Base-by-base conservation (phyloP, 2,113 vertebrate genomes). In the Myotis yumanensis region DNA sequence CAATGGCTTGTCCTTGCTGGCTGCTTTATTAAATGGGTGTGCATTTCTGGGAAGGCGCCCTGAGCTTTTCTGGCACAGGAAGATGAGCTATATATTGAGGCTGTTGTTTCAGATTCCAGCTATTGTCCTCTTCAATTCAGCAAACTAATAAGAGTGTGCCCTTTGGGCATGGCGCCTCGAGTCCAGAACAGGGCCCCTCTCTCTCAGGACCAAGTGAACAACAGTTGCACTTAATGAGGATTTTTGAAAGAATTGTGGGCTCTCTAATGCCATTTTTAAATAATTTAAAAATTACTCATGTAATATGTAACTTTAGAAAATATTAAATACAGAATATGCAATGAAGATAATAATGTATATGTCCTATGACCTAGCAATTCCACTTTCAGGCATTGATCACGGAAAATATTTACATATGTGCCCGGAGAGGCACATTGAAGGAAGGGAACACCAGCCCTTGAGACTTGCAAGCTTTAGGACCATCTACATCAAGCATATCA, bases 21-120 rank as follows among this genome's bases (percentile, higher is more conserved):
- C 69, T 91, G 52, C 76, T 64, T 69, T 82, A n/a, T 81, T 86
- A 90, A 93, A 83, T 28, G 64, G 57, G 32, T 5, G 23, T 64
- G 52, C 25, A 9, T 68, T 14, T 11, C 28, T 96, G 92, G 73
- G 86, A 94, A 93, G 83, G 90, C 77, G 77, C 28, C 25, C 59
- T 93, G 81, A 85, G 96, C 92, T 94, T 81, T 90, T 75, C 69
- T 88, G 85, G 68, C 76, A 68, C 9, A 89, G 75, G 96, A 92
- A 88, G 64, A 62, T 1, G 12, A 73, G 48, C 20, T 23, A 18
- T 95, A 62, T 52, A 46, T 72, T 59, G 72, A 79, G 35, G 73
- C 68, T 86, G 68, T 85, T 93, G 40, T 90, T 96, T 94, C 57
- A 75, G 54, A 79, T 57, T 59, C 69, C 37, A 86, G 71, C 80